These are phyloP conservation scores for Nephila pilipes DNA, from an alignment of 1,140 invertebrate genomes.

Conservation along the genomic window DNA sequence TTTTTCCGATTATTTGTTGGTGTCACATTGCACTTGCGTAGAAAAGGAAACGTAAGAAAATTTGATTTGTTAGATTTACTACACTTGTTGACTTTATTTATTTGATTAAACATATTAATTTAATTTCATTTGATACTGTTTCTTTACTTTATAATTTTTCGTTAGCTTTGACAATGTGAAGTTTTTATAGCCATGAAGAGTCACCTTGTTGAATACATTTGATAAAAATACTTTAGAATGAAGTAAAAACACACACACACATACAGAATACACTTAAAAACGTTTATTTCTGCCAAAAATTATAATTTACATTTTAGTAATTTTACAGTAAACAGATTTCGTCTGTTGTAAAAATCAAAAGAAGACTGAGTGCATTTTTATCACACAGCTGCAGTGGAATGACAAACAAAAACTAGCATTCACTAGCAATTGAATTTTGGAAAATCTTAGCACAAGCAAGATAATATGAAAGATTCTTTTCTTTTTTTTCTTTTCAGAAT, in stretches of 20 bases:
- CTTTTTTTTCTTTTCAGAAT: background rate
- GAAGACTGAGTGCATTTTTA: conserved; percentile 37
- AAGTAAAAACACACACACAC: background rate
- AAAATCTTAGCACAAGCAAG: conserved; percentile 9
- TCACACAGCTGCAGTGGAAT: conserved; percentile 70
- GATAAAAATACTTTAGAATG: no score
- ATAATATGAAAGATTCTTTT: background rate
- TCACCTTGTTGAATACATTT: no score
- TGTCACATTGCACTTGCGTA: no score
- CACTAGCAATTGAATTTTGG: conserved; percentile 12
- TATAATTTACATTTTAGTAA: conserved; percentile 49
- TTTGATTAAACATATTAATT: no score
- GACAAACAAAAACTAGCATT: conserved; percentile 42
- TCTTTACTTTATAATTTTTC: no score
- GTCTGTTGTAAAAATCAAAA: conserved; percentile 40
- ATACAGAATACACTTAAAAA: conserved; percentile 53
- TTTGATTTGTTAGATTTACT: no score
- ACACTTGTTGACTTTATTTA: no score
- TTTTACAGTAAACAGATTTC: conserved; percentile 52
- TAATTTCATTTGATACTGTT: no score
- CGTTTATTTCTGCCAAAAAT: conserved; percentile 57
- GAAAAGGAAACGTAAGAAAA: no score
- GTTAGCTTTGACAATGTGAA: no score
- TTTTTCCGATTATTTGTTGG: no score
- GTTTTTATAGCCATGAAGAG: no score